phyloP scores from a whole-genome alignment of 2,797 vertebrate species.

The Coccyzus lansbergi region DNA sequence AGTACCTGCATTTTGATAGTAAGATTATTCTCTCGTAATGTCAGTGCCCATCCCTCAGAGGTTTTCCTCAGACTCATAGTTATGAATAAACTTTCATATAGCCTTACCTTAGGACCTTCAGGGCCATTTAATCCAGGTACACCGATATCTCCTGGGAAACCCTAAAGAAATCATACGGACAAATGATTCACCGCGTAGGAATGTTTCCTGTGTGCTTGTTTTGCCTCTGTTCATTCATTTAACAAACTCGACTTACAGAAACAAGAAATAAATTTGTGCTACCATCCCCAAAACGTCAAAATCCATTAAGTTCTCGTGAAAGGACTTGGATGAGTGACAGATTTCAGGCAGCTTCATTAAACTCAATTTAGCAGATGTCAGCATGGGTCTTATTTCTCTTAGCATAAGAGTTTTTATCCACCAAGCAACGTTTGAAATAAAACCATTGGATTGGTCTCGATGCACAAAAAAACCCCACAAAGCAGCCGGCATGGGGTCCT shows the following conservation, averaged over 20 bases:
- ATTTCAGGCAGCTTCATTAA: constrained; percentile 23
- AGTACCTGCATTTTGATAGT: background rate
- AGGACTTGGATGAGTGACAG: background rate
- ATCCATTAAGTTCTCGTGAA: background rate
- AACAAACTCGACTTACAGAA: constrained; percentile 23
- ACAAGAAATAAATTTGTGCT: constrained; percentile 22
- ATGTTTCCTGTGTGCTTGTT: background rate
- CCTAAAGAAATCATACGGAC: constrained; percentile 79
- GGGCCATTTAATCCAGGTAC: constrained; percentile 93
- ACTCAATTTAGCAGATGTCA: constrained; percentile 41
- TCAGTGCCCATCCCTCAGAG: background rate
- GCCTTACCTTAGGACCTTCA: constrained; percentile 91
- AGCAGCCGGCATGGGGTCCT: background rate
- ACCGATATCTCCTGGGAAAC: constrained; percentile 98
- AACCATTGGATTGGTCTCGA: background rate
- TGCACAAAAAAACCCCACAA: background rate
- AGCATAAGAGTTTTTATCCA: background rate
- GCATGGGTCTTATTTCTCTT: background rate
- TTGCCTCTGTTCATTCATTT: constrained; percentile 17
- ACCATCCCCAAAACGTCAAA: background rate
- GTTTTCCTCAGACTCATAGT: background rate
- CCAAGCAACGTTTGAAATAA: background rate
- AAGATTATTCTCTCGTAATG: background rate
- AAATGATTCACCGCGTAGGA: background rate
- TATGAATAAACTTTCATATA: background rate